Conservation (phyloP, 2,888 invertebrate genomes). For the Metacarcinus magister region DNA sequence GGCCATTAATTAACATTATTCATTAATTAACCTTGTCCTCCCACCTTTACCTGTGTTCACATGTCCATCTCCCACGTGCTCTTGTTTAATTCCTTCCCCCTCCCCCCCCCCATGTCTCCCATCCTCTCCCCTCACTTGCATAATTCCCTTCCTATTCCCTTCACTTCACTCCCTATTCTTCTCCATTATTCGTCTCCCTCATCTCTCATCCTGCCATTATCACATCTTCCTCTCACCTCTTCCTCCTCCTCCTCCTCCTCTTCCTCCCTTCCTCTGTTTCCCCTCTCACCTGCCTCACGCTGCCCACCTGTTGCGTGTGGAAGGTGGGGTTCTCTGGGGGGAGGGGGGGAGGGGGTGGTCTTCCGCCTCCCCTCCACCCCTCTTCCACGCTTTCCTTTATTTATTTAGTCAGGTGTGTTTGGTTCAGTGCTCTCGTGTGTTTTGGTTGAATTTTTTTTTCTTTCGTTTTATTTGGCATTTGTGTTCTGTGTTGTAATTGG, state of each 20-base stretch:
- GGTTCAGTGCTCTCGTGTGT: neutral
- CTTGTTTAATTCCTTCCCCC: neutral
- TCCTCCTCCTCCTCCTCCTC: neutral
- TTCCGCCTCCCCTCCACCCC: too few species aligned
- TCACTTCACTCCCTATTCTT: neutral
- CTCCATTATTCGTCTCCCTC: too few species aligned
- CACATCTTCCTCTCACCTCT: neutral
- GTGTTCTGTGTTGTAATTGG: neutral
- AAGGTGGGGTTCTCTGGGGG: neutral
- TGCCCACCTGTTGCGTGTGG: conserved; percentile 4
- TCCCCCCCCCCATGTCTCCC: neutral
- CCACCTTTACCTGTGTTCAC: neutral
- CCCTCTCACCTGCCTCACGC: neutral
- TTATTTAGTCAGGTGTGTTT: neutral
- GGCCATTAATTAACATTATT: neutral
- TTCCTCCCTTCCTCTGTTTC: neutral
- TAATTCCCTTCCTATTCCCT: neutral
- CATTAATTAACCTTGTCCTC: neutral
- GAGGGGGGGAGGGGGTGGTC: neutral
- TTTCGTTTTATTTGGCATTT: neutral
- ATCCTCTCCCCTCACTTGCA: neutral
- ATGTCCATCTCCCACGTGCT: neutral
- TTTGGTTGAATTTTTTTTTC: neutral
- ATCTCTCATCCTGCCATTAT: neutral
- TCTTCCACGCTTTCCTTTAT: neutral